phyloP scores from a whole-genome alignment of 2,797 vertebrate species.

The Sciurus vulgaris region DNA sequence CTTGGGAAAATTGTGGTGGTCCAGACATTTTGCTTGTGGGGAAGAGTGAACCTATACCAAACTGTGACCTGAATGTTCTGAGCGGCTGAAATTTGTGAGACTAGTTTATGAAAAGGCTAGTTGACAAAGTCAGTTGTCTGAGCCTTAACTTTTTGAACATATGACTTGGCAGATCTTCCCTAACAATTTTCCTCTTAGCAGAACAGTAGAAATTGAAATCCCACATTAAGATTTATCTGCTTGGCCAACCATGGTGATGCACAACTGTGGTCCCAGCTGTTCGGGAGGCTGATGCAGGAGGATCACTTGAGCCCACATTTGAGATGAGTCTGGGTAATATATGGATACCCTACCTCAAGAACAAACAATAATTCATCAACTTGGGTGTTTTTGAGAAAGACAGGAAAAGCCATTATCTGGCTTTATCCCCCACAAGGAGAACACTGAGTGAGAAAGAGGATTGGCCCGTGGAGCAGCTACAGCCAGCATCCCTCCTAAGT shows the following conservation, averaged over 20 bases:
- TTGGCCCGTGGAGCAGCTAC: neutral
- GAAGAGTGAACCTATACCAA: neutral
- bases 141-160: conserved; percentile 14
- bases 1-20: conserved; percentile 17
- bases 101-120: neutral
- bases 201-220: conserved; percentile 25
- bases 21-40: neutral
- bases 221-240: neutral
- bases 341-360: neutral
- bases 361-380: neutral
- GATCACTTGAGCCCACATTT: neutral
- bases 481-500: neutral
- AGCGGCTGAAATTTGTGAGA: neutral
- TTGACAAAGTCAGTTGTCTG: neutral
- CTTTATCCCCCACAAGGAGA: neutral
- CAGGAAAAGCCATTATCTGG: neutral
- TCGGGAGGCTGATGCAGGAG: neutral
- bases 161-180: neutral
- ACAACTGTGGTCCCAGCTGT: neutral
- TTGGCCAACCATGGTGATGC: too few species aligned
- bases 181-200: conserved; percentile 3
- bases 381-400: neutral
- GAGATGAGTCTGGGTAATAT: too few species aligned
- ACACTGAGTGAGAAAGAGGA: neutral
- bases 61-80: neutral